Evolutionary conservation across 1,140 invertebrate genomes (phyloP).

Genomic region (Sycobia sp.): DNA sequence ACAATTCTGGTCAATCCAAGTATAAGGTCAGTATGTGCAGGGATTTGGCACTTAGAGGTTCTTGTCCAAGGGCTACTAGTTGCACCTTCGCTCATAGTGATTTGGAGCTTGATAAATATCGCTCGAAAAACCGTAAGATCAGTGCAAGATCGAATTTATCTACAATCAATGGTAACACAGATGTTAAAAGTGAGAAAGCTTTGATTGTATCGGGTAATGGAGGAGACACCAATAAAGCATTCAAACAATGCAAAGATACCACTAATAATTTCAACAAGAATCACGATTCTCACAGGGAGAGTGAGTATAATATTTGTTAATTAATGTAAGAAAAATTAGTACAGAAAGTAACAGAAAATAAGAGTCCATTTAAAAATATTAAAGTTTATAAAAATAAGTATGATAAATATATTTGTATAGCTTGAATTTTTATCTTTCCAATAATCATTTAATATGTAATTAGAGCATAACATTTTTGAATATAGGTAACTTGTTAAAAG

Average conservation of each 20-base stretch:
- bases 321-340: no score
- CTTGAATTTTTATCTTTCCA: no score
- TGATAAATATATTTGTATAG: no score
- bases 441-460: no score
- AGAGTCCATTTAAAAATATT: no score
- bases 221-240: conserved; percentile 40
- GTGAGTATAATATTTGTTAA: conserved; percentile 37
- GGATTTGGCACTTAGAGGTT: conserved; percentile 76
- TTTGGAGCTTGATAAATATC: conserved; percentile 83
- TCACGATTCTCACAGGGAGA: conserved; percentile 48
- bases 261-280: conserved; percentile 50
- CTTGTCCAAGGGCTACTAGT: conserved; percentile 82
- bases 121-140: conserved; percentile 66
- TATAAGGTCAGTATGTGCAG: conserved; percentile 93
- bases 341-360: no score
- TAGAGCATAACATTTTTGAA: no score
- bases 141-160: conserved; percentile 48
- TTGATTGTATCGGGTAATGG: conserved; percentile 31
- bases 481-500: no score
- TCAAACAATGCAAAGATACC: conserved; percentile 51
- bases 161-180: conserved; percentile 40
- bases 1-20: conserved; percentile 70
- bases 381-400: no score
- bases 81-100: conserved; percentile 93
- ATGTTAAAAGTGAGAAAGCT: conserved; percentile 48